phyloP scores from a whole-genome alignment of 2,888 invertebrate species.

The Latheticus oryzae region DNA sequence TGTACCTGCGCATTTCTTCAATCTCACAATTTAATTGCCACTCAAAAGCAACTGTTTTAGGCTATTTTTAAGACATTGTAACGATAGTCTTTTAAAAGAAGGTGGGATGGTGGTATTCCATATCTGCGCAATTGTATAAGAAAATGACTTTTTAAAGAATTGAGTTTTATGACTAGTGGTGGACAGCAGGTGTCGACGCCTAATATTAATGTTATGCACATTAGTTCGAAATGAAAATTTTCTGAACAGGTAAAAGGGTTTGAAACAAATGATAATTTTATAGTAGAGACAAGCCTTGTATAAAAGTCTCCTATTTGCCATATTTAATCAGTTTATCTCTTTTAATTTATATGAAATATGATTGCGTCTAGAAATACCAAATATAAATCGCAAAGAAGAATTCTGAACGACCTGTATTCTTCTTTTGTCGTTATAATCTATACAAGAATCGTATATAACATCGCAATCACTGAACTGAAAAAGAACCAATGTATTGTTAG shows the following conservation, averaged over 20 bases:
- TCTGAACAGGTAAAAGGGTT: neutral
- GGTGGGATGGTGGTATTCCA: neutral
- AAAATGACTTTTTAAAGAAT: conserved; percentile 4
- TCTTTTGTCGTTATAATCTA: neutral
- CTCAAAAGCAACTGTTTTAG: conserved; percentile 1
- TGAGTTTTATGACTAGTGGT: no score
- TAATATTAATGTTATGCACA: conserved; percentile 1
- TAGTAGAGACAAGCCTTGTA: conserved; percentile 1
- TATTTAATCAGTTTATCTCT: neutral
- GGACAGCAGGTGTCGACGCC: neutral
- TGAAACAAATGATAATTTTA: neutral
- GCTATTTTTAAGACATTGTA: neutral
- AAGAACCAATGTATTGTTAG: no score
- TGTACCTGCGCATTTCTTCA: no score
- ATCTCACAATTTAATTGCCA: no score
- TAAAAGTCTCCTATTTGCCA: neutral
- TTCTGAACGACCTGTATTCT: conserved; percentile 4
- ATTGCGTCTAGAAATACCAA: neutral
- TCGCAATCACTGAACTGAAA: no score
- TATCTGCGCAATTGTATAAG: neutral
- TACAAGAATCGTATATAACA: no score
- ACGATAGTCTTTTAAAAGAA: neutral
- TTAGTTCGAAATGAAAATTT: neutral
- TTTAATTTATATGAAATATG: conserved; percentile 4
- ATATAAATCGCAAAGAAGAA: conserved; percentile 1